Conservation (phyloP, 2,888 invertebrate species). For the Pristionchus exspectatus region DNA sequence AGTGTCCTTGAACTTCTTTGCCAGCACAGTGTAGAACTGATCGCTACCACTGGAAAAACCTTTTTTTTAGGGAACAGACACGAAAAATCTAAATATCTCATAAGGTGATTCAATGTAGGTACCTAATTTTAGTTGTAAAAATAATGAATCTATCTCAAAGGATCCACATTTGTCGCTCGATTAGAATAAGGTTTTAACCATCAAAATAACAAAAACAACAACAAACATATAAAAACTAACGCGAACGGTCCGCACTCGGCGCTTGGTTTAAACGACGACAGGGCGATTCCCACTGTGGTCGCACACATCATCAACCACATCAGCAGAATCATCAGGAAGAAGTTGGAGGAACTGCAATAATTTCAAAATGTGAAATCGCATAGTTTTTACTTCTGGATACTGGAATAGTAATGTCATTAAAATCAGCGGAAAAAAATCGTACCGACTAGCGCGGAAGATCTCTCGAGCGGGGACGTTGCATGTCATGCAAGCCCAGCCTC, state of each 20-base stretch:
- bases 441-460: conserved; percentile 87
- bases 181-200: not conserved
- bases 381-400: not conserved
- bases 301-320: conserved; percentile 95
- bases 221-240: not conserved
- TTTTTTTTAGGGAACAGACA: not conserved
- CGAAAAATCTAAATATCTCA: too few species aligned
- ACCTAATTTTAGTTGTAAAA: too few species aligned
- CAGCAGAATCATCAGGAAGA: conserved; percentile 85
- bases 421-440: conserved; percentile 44
- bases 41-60: conserved; percentile 60
- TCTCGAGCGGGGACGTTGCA: conserved; percentile 97
- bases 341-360: conserved; percentile 85
- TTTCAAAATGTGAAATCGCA: not conserved
- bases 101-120: not conserved
- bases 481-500: conserved; percentile 85
- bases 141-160: too few species aligned
- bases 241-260: conserved; percentile 95
- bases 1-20: conserved; percentile 66
- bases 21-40: conserved; percentile 76
- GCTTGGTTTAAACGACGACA: conserved; percentile 93
- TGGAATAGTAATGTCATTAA: not conserved
- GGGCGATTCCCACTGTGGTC: conserved; percentile 93
- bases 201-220: not conserved
- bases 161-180: too few species aligned